Conservation (phyloP, 2,888 invertebrate species). For the Lochmaea capreae region DNA sequence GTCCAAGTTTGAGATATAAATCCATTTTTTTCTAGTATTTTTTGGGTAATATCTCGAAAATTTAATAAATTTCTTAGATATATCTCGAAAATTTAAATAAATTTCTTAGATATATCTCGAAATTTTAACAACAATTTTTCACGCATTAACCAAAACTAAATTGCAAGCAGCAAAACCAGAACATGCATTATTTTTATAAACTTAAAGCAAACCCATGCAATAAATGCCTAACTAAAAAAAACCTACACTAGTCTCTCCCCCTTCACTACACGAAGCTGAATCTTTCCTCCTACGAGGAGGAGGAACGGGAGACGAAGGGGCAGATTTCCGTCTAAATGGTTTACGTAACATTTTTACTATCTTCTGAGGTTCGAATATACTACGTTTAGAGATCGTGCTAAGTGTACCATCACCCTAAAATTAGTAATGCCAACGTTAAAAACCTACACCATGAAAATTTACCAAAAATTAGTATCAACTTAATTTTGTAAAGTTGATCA, state of each 20-base stretch:
- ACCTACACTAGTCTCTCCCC: conserved; percentile 62
- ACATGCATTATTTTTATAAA: background rate
- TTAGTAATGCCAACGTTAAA: conserved; percentile 37
- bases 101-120: background rate
- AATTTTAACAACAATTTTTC: background rate
- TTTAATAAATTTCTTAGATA: too few species aligned
- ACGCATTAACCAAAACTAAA: background rate
- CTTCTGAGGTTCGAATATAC: conserved; percentile 69
- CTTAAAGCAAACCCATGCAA: background rate
- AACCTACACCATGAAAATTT: conserved; percentile 24
- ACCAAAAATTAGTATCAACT: conserved; percentile 8
- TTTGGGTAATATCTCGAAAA: too few species aligned
- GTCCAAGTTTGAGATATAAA: too few species aligned
- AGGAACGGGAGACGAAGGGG: conserved; percentile 73
- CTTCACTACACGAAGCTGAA: conserved; percentile 63
- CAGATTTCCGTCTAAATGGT: conserved; percentile 78
- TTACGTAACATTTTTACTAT: conserved; percentile 75
- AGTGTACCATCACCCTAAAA: conserved; percentile 68
- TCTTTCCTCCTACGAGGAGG: conserved; percentile 68
- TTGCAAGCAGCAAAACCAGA: background rate
- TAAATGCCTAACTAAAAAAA: conserved; percentile 9
- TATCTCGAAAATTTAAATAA: too few species aligned
- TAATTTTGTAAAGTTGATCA: background rate
- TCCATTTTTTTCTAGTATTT: too few species aligned
- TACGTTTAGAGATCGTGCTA: conserved; percentile 69